Evolutionary conservation across 1,140 invertebrate genomes (phyloP).

Genomic region (Drosophila takahashii): DNA sequence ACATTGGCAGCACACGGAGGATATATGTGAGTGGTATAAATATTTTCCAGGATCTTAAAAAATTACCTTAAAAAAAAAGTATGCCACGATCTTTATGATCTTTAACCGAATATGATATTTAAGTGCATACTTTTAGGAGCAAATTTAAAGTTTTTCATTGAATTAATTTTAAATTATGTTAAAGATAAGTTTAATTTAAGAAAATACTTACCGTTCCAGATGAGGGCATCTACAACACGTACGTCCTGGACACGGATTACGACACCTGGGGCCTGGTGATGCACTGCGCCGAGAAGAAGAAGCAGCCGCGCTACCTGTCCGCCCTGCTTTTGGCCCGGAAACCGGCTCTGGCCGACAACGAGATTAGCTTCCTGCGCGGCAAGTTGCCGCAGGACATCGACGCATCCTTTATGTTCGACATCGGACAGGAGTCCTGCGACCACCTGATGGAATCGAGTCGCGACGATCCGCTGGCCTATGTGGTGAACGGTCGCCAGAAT

Average conservation of each 20-base stretch:
- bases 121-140: no score
- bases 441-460: constrained; percentile 78
- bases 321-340: constrained; percentile 92
- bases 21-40: constrained; percentile 88
- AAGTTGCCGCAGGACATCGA: constrained; percentile 91
- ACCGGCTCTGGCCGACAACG: constrained; percentile 86
- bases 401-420: constrained; percentile 92
- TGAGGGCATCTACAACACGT: constrained; percentile 95
- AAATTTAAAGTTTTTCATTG: no score
- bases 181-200: not conserved
- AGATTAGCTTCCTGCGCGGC: constrained; percentile 85
- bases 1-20: constrained; percentile 94
- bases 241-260: constrained; percentile 93
- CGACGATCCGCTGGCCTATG: constrained; percentile 79
- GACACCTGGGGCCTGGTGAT: constrained; percentile 91
- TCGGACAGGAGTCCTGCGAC: constrained; percentile 87
- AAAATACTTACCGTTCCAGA: constrained; percentile 86
- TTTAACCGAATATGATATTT: no score
- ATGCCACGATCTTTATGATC: no score
- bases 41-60: no score
- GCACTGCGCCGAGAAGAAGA: constrained; percentile 93
- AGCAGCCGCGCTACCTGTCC: constrained; percentile 91
- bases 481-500: constrained; percentile 64
- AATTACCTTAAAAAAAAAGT: no score
- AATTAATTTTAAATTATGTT: no score